Evolutionary conservation across 2,113 vertebrate genomes (phyloP), one percentile per base, ranked within the genome.

Genomic region (Gadus macrocephalus): DNA sequence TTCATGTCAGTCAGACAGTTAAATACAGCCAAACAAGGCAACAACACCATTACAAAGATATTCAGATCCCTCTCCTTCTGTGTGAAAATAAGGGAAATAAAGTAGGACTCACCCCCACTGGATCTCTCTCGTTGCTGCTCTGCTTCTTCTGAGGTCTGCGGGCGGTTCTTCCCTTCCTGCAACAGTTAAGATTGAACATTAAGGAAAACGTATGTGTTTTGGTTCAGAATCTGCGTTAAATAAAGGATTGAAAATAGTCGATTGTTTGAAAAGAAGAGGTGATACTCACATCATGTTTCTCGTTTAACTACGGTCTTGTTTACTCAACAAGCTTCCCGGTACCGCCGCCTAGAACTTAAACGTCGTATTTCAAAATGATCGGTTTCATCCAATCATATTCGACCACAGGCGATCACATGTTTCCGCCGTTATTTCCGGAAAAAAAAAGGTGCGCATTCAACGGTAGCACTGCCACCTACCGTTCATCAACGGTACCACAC

Each of bases 41-140:
- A 17, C 8, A 59, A 59, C 7, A 49, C 42, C 8, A 14, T 49
- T 12, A 49, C 42, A 49, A 59, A 3, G 15, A 59, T 7, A 59
- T 17, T 19, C 58, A 7, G 17, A 25, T 8, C 9, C 14, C 11
- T 4, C 2, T 5, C 16, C 31, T 35, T 35, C 6, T 35, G 31
- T 35, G 31, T 35, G 31, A 25, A 25, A 25, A 25, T 25, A 25
- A 25, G 31, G 31, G 31, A 35, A 35, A 35, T 35, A 4, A 35
- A 49, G 42, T 49, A 9, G 25, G 53, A 88, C 92, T 91, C 74
- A 94, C 94, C 62, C 93, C 93, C 67, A 94, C 93, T 35, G 94
- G 93, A 72, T 95, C 93, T 80, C 90, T 95, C 67, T 92, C 91
- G 63, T 74, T 89, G 78, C 78, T 93, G 16, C 83, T 78, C 14